Base-by-base conservation (phyloP, 2,797 vertebrate species). In the Fratercula arctica region DNA sequence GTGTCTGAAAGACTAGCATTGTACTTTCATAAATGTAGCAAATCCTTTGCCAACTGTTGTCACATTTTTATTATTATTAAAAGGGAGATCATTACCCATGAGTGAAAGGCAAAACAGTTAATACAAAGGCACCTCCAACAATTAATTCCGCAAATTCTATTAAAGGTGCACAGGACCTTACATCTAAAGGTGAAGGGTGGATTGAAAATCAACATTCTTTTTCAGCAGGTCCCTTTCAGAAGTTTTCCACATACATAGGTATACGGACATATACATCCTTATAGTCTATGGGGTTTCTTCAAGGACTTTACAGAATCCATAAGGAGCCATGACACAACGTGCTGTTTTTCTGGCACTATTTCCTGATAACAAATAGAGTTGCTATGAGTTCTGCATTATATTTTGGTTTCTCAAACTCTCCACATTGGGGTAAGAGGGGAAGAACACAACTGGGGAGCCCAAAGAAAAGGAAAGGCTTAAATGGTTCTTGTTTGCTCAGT, bases 181-280 rank as follows among this genome's bases (percentile, higher is more conserved):
- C 4, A 54, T 3, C 9, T 69, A 35, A 85, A 48, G 19, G 9
- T 28, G 12, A 73, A 75, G 12, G 12, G 11, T n/a, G 12, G 10
- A 88, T 0, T 64, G 41, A 61, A 86, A 66, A 67, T 20, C 31
- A 86, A 31, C 3, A 31, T 76, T 81, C 5, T 26, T 86, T 77
- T 90, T 46, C 48, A 78, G 20, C 4, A 56, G 12, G 39, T 64
- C 10, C 15, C 11, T 37, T 89, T 75, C 54, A 74, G 45, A 72
- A 24, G 35, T 64, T 35, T 79, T 60, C 16, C 0, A 0, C 66
- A 19, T 31, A 39, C 3, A 16, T 0, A 57, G 15, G 48, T 31
- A 60, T 1, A 16, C 3, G 2, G 48, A 50, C 10, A n/a, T 51
- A 57, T 9, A 70, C 4, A 78, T 50, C 24, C 48, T 46, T 26